Conservation (phyloP, 2,888 invertebrate species). For the Elmis aenea region DNA sequence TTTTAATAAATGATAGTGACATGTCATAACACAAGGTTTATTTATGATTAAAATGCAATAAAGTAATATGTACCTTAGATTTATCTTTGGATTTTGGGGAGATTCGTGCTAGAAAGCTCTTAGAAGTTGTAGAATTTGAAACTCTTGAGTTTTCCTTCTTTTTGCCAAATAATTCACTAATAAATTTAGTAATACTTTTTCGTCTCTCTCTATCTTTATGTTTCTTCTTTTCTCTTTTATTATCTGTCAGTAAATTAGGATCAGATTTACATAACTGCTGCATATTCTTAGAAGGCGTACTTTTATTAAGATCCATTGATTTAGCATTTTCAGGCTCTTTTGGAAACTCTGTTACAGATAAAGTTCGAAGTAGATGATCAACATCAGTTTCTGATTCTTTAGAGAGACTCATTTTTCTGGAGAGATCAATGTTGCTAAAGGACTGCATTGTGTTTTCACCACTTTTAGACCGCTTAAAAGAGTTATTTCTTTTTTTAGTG, state of each 20-base stretch:
- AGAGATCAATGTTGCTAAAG: constrained; percentile 15
- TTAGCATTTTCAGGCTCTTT: constrained; percentile 13
- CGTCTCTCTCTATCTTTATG: constrained; percentile 65
- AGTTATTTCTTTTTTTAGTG: constrained; percentile 35
- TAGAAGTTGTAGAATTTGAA: constrained; percentile 35
- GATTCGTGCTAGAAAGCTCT: constrained; percentile 54
- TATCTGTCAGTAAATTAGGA: constrained; percentile 39
- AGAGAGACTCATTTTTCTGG: constrained; percentile 14
- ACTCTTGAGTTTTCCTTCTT: constrained; percentile 55
- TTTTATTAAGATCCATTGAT: constrained; percentile 4
- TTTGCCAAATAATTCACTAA: constrained; percentile 77
- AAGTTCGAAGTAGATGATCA: constrained; percentile 28
- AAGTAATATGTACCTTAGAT: constrained; percentile 64
- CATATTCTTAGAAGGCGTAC: constrained; percentile 4
- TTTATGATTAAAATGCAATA: too few relatives aligned
- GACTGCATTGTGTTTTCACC: constrained; percentile 29
- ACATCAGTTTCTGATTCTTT: too few relatives aligned
- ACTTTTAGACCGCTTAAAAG: constrained; percentile 38
- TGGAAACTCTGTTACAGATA: constrained; percentile 37
- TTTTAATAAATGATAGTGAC: too few relatives aligned
- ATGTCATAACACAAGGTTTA: too few relatives aligned
- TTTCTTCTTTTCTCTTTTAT: constrained; percentile 39
- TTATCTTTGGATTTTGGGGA: constrained; percentile 59
- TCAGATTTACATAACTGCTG: constrained; percentile 42
- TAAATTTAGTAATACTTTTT: constrained; percentile 78